A percentile compares a stretch with the other conserved stretches of the same genome.
phyloP scores from a whole-genome alignment of 2,888 invertebrate species.

The Diaphora mendica region DNA sequence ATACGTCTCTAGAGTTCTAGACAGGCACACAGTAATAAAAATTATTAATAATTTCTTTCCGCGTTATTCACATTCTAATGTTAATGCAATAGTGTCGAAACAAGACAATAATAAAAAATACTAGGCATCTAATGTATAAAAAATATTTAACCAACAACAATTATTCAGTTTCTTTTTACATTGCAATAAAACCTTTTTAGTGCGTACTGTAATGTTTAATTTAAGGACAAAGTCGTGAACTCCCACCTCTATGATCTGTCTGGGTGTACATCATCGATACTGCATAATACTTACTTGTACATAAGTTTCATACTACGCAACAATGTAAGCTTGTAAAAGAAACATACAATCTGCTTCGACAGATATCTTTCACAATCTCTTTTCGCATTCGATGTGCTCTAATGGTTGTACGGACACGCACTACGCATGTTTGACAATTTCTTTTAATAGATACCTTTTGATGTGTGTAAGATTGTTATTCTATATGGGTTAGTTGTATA shows the following conservation, averaged over 20 bases:
- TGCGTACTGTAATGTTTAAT: constrained; percentile 39
- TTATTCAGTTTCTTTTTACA: constrained; percentile 7
- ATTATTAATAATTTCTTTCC: not conserved
- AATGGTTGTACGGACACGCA: constrained; percentile 23
- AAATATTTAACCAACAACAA: not conserved
- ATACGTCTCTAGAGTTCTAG: no score
- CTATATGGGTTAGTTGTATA: constrained; percentile 28
- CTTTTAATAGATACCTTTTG: constrained; percentile 35
- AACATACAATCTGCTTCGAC: constrained; percentile 24
- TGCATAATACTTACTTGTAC: constrained; percentile 25
- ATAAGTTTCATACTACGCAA: constrained; percentile 12
- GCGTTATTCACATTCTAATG: not conserved
- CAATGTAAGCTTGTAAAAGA: not conserved
- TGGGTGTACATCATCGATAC: constrained; percentile 22
- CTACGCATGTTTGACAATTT: constrained; percentile 28
- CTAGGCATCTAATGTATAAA: constrained; percentile 1
- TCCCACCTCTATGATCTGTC: constrained; percentile 36
- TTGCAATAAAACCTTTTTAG: constrained; percentile 44
- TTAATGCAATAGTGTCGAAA: constrained; percentile 4
- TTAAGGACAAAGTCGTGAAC: constrained; percentile 49
- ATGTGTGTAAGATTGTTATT: constrained; percentile 39
- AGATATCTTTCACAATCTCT: constrained; percentile 36
- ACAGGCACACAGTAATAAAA: not conserved
- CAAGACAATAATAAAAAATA: not conserved
- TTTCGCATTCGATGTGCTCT: constrained; percentile 38